These are phyloP conservation scores for Eupithecia centaureata DNA, from an alignment of 2,888 invertebrate species.

Conservation along the genomic window DNA sequence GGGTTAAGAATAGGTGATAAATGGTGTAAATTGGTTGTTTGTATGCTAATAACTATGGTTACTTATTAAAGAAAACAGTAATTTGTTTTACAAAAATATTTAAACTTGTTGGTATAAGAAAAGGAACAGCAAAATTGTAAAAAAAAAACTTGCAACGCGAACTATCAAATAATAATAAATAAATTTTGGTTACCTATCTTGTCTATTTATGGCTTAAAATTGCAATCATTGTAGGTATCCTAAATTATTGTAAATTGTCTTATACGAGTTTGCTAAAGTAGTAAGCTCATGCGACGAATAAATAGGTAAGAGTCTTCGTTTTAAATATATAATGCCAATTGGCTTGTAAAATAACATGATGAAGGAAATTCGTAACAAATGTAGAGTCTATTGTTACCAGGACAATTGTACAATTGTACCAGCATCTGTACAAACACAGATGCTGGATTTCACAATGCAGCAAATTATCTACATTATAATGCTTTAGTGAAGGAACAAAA, in stretches of 20 bases:
- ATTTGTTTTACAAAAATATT: too few species aligned
- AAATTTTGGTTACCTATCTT: too few species aligned
- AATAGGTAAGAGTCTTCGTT: neutral
- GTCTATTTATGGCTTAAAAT: too few species aligned
- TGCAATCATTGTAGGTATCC: too few species aligned
- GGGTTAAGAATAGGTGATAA: constrained; percentile 43
- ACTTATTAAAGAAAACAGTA: neutral
- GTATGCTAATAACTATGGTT: neutral
- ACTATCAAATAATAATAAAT: too few species aligned
- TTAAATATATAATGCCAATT: neutral
- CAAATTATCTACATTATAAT: neutral
- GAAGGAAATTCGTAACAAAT: neutral
- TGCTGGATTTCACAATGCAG: constrained; percentile 15
- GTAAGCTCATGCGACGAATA: neutral
- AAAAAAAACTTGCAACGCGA: too few species aligned
- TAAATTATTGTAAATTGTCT: too few species aligned
- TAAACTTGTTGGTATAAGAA: too few species aligned
- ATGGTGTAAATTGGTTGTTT: constrained; percentile 2
- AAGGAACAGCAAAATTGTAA: too few species aligned
- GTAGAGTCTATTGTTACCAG: constrained; percentile 30
- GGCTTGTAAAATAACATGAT: neutral
- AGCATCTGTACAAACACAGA: constrained; percentile 20
- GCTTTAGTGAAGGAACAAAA: neutral
- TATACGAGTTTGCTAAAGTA: too few species aligned
- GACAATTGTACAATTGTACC: too few species aligned